Conservation (phyloP, 1,140 invertebrate species). For the Philopotamus ludificatus region DNA sequence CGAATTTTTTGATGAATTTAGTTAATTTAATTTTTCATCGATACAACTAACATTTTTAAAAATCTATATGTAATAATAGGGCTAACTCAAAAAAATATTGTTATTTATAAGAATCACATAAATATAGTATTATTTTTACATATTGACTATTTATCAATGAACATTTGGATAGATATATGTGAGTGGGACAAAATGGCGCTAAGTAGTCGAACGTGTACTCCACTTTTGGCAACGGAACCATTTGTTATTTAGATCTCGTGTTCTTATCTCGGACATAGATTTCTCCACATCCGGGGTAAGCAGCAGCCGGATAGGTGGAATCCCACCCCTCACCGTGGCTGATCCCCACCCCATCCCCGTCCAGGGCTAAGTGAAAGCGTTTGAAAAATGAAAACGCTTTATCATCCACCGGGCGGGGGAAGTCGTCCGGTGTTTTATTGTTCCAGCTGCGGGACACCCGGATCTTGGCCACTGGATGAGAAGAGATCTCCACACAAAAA, state of each 20-base stretch:
- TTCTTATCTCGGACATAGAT: slow-evolving; percentile 18
- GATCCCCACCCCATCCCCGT: neutral
- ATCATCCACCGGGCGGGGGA: slow-evolving; percentile 29
- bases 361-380: slow-evolving; percentile 26
- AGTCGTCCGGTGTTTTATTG: slow-evolving; percentile 30
- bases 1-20: too few species aligned
- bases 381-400: slow-evolving; percentile 37
- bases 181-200: neutral
- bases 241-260: slow-evolving; percentile 29
- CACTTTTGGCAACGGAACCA: slow-evolving; percentile 6
- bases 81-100: too few species aligned
- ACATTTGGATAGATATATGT: too few species aligned
- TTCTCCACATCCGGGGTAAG: neutral
- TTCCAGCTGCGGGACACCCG: slow-evolving; percentile 21
- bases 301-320: neutral
- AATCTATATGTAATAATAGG: too few species aligned
- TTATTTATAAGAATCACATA: too few species aligned
- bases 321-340: too few species aligned
- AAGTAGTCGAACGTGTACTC: neutral
- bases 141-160: too few species aligned
- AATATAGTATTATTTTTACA: too few species aligned
- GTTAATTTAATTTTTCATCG: too few species aligned
- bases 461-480: neutral
- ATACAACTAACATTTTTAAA: too few species aligned
- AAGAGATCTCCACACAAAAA: too few species aligned